phyloP scores from a whole-genome alignment of 2,888 invertebrate genomes.

The Parnassius apollo region DNA sequence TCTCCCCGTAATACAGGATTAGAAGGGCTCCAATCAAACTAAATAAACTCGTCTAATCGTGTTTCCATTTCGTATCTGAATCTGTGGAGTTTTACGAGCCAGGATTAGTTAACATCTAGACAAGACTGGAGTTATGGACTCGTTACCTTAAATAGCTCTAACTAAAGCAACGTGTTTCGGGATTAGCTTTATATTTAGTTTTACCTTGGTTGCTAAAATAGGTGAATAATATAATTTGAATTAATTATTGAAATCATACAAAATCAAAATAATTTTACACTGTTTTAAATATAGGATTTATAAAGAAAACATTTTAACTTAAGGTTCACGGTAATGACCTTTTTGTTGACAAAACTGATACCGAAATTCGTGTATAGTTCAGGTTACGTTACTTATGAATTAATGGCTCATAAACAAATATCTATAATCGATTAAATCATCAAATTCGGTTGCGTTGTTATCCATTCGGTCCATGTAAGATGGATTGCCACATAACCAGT shows the following conservation, averaged over 20 bases:
- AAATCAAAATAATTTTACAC: background rate
- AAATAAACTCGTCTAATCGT: constrained; percentile 76
- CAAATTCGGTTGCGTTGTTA: no score
- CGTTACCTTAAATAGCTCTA: constrained; percentile 69
- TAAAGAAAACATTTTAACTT: no score
- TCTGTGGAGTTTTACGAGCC: constrained; percentile 64
- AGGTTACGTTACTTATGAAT: no score
- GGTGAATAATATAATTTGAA: background rate
- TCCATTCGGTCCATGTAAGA: no score
- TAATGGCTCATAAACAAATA: no score
- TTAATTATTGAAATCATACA: no score
- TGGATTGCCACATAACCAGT: no score
- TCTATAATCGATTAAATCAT: no score
- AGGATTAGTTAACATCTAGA: constrained; percentile 66
- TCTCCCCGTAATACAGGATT: constrained; percentile 73
- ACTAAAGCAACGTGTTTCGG: constrained; percentile 43
- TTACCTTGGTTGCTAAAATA: background rate
- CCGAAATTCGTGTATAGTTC: no score
- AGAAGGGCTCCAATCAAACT: constrained; percentile 75
- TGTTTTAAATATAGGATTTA: background rate
- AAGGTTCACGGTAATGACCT: no score
- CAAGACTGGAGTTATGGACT: constrained; percentile 69
- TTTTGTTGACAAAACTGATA: no score
- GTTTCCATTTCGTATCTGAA: constrained; percentile 73
- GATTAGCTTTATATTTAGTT: constrained; percentile 25